Evolutionary conservation across 2,113 vertebrate species (phyloP).

Genomic region (Ceratotherium simum): DNA sequence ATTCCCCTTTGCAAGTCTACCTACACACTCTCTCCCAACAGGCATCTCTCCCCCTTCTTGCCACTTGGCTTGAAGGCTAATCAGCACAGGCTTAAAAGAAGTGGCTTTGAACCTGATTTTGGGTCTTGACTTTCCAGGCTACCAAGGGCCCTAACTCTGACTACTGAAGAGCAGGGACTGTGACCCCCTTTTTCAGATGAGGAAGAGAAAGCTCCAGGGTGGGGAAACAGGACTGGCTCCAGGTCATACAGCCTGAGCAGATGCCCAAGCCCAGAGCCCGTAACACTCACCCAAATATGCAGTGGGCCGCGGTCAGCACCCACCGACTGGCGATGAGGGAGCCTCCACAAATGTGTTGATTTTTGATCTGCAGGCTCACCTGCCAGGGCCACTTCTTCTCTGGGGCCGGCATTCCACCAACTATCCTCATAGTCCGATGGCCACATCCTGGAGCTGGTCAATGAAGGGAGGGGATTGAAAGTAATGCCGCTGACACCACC

Average conservation of each 20-base stretch:
- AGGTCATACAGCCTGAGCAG: neutral
- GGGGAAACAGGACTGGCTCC: neutral
- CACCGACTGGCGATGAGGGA: slow-evolving; percentile 84
- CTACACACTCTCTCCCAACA: neutral
- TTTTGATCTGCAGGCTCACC: slow-evolving; percentile 84
- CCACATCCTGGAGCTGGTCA: slow-evolving; percentile 51
- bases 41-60: neutral
- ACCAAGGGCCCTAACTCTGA: neutral
- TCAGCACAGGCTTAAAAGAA: neutral
- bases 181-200: neutral
- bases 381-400: slow-evolving; percentile 88
- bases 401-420: neutral
- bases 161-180: neutral
- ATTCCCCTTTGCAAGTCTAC: neutral
- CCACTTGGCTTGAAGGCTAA: neutral
- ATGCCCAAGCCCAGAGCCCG: neutral
- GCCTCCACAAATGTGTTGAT: slow-evolving; percentile 86
- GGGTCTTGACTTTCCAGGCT: neutral
- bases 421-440: neutral
- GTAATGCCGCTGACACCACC: neutral
- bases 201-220: neutral
- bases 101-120: neutral
- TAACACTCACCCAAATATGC: slow-evolving; percentile 69
- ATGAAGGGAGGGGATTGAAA: neutral
- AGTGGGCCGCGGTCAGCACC: slow-evolving; percentile 84